Conservation (phyloP, 2,113 vertebrate species). For the Morphnarchus princeps region DNA sequence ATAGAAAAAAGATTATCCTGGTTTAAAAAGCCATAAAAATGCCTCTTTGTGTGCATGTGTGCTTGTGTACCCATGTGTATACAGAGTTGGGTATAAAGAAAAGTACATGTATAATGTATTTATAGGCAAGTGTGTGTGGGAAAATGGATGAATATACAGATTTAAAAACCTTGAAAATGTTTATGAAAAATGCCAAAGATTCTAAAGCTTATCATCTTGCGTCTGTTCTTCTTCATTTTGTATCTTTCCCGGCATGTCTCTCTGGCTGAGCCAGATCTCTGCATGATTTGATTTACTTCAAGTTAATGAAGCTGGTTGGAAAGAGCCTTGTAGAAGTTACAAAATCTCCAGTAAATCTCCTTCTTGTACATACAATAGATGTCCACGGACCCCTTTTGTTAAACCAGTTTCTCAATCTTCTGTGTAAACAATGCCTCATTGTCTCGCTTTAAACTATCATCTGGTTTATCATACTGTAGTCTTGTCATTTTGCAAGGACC, state of each 20-base stretch:
- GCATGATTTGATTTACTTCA: constrained; percentile 77
- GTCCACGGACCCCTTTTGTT: constrained; percentile 65
- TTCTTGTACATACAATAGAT: constrained; percentile 70
- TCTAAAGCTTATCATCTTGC: constrained; percentile 66
- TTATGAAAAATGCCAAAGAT: constrained; percentile 75
- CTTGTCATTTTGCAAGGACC: constrained; percentile 64
- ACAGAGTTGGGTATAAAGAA: constrained; percentile 33
- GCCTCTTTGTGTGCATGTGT: constrained; percentile 5
- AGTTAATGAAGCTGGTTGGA: constrained; percentile 76
- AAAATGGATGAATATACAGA: constrained; percentile 12
- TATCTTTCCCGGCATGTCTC: constrained; percentile 63
- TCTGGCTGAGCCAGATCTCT: constrained; percentile 70
- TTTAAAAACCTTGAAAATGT: constrained; percentile 68
- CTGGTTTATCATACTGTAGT: constrained; percentile 57
- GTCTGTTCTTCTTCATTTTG: constrained; percentile 74
- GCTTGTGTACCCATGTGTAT: not conserved
- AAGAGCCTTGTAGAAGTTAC: constrained; percentile 71
- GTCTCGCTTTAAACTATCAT: constrained; percentile 58
- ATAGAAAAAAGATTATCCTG: constrained; percentile 5
- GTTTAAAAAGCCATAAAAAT: constrained; percentile 52
- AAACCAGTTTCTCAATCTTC: constrained; percentile 69
- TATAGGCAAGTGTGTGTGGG: not conserved
- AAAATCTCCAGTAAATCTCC: constrained; percentile 76
- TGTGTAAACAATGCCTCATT: constrained; percentile 74
- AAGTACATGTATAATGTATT: constrained; percentile 27